Conservation (phyloP, 2,888 invertebrate species). For the Rhyacophila evoluta region DNA sequence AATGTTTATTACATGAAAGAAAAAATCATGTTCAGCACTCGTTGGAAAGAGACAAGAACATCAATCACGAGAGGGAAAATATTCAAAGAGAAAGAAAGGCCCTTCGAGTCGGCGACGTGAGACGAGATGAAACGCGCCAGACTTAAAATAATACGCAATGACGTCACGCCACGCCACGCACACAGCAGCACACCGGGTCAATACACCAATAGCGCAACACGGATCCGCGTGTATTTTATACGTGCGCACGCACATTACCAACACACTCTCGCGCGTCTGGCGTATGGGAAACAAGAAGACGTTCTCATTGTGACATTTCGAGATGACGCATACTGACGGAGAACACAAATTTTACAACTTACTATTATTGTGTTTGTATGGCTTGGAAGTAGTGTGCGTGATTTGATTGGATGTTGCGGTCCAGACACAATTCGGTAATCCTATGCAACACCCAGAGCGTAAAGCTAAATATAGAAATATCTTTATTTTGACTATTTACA, state of each 20-base stretch:
- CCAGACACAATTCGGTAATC: background rate
- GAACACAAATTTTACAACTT: background rate
- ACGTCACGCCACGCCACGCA: constrained; percentile 10
- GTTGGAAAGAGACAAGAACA: background rate
- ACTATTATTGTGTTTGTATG: background rate
- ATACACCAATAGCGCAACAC: background rate
- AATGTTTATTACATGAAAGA: background rate
- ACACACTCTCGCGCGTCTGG: background rate
- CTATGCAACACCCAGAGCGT: background rate
- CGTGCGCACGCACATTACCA: constrained; percentile 9
- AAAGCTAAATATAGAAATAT: too few species aligned
- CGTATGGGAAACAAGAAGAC: constrained; percentile 1
- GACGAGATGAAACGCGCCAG: constrained; percentile 11
- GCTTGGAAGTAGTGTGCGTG: background rate
- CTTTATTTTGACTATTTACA: too few species aligned
- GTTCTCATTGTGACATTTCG: constrained; percentile 15
- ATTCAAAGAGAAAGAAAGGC: background rate
- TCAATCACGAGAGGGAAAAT: background rate
- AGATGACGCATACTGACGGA: constrained; percentile 20
- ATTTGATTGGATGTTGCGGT: background rate
- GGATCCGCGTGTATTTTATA: background rate
- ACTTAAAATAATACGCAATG: constrained; percentile 20
- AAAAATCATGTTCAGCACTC: background rate
- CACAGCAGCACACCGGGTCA: background rate
- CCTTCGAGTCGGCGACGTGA: constrained; percentile 1